Evolutionary conservation across 2,113 vertebrate genomes (phyloP), one percentile per base, ranked within the genome.

Genomic region (Nothocercus julius): DNA sequence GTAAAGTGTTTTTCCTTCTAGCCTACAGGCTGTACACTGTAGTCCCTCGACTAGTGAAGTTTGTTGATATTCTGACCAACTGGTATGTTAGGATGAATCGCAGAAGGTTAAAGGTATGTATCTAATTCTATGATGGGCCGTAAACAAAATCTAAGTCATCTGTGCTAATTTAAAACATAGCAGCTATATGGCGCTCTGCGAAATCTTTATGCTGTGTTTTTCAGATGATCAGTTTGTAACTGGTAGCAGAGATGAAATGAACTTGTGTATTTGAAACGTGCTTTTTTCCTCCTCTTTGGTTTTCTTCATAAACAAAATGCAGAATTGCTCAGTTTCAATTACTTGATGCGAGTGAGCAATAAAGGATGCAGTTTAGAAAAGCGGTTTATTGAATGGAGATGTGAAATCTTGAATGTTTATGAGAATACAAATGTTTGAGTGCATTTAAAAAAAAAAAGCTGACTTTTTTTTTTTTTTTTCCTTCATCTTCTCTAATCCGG

Each of bases 41-140:
- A 54, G 99, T 99, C 53, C 99, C 99, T 68, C 98, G 98, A 62
- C 98, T 99, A 28, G 99, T 99, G 93, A 99, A 99, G 97, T 99
- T 99, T 97, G 99, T 99, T 73, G 99, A 99, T 96, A 97, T 98
- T 97, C 98, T 99, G 78, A 99, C 99, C 94, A 99, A 99, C 95
- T 99, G 99, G 99, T 99, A 99, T 14, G 99, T 99, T 78, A 97
- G 99, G 93, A 99, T 98, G 97, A 99, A 99, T 97, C 98, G 99
- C 80, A 98, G 98, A 90, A 98, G 99, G 17, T 98, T 99, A 58
- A 99, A 99, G 99, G 99, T 99, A 97, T 96, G 97, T 67, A 4
- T 11, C 61, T 61, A 13, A 67, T 51, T 36, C 63, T 53, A 42
- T 54, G 15, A 0, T 9, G 49, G 16, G 0, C 59, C 59, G 38